Conservation (phyloP, 2,113 vertebrate genomes). For the Promerops cafer region DNA sequence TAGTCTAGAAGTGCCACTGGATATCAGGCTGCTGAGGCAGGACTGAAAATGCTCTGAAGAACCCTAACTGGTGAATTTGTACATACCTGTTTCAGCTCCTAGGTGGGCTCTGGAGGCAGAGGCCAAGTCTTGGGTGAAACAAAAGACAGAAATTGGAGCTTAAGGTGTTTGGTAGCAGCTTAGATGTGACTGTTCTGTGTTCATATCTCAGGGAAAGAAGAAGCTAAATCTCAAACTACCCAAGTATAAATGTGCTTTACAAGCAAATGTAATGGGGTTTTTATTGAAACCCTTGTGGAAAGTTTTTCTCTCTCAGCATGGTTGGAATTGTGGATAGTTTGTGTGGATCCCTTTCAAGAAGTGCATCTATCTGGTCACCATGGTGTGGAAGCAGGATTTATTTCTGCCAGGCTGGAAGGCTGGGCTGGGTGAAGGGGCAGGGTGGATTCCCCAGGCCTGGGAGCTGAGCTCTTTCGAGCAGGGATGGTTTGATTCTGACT, state of each 20-base stretch:
- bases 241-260: background rate
- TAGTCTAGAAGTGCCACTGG: background rate
- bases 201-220: background rate
- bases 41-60: background rate
- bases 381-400: background rate
- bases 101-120: background rate
- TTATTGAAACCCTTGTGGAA: background rate
- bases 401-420: background rate
- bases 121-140: background rate
- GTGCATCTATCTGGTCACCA: accelerated
- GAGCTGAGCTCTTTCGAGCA: background rate
- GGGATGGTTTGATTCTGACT: background rate
- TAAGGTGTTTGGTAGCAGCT: background rate
- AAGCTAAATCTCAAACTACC: background rate
- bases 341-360: background rate
- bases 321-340: accelerated
- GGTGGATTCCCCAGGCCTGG: accelerated
- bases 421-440: background rate
- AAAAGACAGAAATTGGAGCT: background rate
- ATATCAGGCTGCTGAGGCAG: background rate
- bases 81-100: background rate
- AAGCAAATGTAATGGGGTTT: background rate
- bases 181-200: background rate
- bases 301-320: accelerated
- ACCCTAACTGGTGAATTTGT: background rate